Evolutionary conservation across 53 echinoderm and acorn worm genomes (phyloP).

Genomic region (Echinometra lucunter): DNA sequence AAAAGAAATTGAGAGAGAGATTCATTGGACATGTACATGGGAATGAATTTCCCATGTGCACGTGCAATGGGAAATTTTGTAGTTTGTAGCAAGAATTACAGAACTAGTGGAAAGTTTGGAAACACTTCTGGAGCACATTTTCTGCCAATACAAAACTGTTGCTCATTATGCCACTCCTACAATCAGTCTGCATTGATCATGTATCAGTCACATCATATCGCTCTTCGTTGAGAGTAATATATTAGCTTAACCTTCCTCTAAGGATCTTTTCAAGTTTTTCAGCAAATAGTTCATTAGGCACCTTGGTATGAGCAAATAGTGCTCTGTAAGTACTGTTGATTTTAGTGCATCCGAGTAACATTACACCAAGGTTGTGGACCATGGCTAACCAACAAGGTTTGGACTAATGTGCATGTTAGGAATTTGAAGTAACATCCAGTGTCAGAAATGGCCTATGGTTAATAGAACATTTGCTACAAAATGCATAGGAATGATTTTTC

Average conservation of each 20-base stretch:
- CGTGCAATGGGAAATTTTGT: too few species aligned
- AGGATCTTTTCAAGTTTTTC: constrained; percentile 4
- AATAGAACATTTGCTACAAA: too few species aligned
- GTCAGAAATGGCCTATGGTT: too few species aligned
- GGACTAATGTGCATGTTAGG: too few species aligned
- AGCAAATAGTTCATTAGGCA: background rate
- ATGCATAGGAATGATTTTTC: too few species aligned
- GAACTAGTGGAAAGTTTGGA: background rate
- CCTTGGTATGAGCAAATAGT: background rate
- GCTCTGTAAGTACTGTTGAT: background rate
- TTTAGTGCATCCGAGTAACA: background rate
- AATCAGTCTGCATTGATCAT: background rate
- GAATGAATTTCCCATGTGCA: too few species aligned
- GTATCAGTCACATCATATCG: background rate
- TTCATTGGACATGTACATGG: too few species aligned
- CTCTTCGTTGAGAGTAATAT: background rate
- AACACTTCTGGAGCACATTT: too few species aligned
- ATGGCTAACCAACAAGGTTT: background rate
- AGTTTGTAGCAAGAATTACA: background rate
- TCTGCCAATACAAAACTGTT: background rate
- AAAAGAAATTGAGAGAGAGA: too few species aligned
- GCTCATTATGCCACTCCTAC: background rate
- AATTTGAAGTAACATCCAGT: too few species aligned
- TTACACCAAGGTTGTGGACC: background rate
- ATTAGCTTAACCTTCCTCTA: constrained; percentile 31